Evolutionary conservation across 1,140 invertebrate genomes (phyloP).

Genomic region (Pogonomyrmex californicus): DNA sequence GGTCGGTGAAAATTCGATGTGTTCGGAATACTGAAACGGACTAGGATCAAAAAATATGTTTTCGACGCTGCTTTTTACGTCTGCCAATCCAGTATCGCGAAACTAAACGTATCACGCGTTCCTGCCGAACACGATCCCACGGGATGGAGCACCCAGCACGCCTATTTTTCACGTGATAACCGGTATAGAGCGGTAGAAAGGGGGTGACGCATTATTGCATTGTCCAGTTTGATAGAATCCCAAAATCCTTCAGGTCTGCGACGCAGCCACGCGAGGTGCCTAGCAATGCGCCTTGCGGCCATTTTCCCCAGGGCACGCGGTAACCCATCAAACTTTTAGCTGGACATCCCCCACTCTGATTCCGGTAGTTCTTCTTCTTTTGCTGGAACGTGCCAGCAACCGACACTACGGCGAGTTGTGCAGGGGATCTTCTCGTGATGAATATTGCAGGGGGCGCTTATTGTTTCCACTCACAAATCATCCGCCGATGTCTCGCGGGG

Average conservation of each 20-base stretch:
- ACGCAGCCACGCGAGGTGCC: constrained; percentile 80
- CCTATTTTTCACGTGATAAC: constrained; percentile 81
- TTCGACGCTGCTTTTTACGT: constrained; percentile 43
- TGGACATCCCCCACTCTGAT: constrained; percentile 72
- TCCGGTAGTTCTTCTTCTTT: constrained; percentile 73
- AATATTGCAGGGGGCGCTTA: constrained; percentile 86
- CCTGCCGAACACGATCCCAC: constrained; percentile 48
- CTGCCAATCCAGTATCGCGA: constrained; percentile 56
- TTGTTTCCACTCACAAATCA: constrained; percentile 87
- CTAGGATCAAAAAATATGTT: constrained; percentile 41
- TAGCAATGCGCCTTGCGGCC: constrained; percentile 83
- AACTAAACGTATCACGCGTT: constrained; percentile 56
- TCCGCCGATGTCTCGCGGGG: constrained; percentile 85
- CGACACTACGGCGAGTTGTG: constrained; percentile 25
- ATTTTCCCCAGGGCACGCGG: constrained; percentile 82
- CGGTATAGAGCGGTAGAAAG: constrained; percentile 59
- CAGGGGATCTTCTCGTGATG: constrained; percentile 80
- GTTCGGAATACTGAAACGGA: constrained; percentile 16
- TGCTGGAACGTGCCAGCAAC: constrained; percentile 77
- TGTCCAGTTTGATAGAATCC: constrained; percentile 87
- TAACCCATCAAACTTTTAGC: constrained; percentile 87
- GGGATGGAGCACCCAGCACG: constrained; percentile 44
- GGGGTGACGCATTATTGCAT: constrained; percentile 85
- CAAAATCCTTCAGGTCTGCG: constrained; percentile 85
- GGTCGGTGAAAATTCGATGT: constrained; percentile 2